These are phyloP conservation scores for Epinephelus lanceolatus DNA, from an alignment of 2,113 vertebrate species.

Conservation along the genomic window DNA sequence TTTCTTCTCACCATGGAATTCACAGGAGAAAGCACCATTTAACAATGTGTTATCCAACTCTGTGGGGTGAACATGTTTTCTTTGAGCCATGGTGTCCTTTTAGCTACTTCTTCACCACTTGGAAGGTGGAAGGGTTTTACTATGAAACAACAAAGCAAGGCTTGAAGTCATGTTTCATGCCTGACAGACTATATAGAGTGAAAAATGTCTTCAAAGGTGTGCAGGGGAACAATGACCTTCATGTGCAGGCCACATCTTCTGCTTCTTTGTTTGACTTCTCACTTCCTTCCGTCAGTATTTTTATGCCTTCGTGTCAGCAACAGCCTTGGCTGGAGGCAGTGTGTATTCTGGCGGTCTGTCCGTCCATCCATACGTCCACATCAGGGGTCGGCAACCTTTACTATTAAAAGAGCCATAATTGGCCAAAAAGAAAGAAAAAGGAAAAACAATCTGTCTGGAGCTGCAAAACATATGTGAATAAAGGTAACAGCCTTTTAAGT, in stretches of 20 bases:
- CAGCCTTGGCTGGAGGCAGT: no score
- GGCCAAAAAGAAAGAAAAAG: no score
- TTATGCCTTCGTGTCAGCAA: no score
- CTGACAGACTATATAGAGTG: neutral
- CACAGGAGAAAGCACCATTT: neutral
- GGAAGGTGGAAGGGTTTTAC: neutral
- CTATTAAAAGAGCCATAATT: no score
- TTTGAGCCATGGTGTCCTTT: neutral
- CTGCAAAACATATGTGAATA: no score
- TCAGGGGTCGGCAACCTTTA: no score
- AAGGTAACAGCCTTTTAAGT: no score
- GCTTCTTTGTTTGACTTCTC: conserved; percentile 6
- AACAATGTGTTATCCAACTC: neutral
- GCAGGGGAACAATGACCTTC: neutral
- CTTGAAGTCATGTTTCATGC: conserved; percentile 13
- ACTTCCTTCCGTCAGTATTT: neutral
- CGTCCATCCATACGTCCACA: no score
- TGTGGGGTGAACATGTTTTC: neutral
- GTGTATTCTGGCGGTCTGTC: no score
- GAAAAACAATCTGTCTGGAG: no score
- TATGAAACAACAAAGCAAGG: conserved; percentile 8
- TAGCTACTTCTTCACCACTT: neutral
- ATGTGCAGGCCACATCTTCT: neutral
- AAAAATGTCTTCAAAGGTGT: conserved; percentile 6
- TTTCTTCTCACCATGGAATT: conserved; percentile 3